phyloP scores from a whole-genome alignment of 2,888 invertebrate genomes.

The Byasa hedistus region DNA sequence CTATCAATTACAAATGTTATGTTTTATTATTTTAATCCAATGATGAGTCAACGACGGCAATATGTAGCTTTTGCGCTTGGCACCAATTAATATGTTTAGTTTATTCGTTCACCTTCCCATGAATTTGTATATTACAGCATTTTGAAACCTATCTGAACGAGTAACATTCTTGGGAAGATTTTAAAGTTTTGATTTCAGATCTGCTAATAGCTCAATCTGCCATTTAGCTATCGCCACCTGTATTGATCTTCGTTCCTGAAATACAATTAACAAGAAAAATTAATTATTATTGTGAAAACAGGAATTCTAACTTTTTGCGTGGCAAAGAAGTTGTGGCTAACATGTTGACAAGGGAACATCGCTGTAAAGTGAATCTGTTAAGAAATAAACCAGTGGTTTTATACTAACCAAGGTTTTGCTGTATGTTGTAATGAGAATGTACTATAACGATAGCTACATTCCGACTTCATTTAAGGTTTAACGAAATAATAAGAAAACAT shows the following conservation, averaged over 20 bases:
- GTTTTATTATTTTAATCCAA: too few relatives aligned
- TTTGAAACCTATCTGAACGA: background rate
- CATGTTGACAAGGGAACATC: too few relatives aligned
- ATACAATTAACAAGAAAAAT: background rate
- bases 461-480: constrained; percentile 36
- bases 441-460: background rate
- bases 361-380: background rate
- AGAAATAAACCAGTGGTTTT: background rate
- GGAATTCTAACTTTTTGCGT: too few relatives aligned
- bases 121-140: background rate
- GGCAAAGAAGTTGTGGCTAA: too few relatives aligned
- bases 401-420: background rate
- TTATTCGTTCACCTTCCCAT: background rate
- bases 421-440: background rate
- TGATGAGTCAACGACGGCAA: too few relatives aligned
- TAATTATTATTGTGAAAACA: background rate
- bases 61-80: background rate
- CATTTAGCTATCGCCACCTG: background rate
- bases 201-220: background rate
- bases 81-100: background rate
- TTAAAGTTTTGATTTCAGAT: background rate
- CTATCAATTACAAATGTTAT: too few relatives aligned
- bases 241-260: background rate
- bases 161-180: background rate
- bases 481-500: constrained; percentile 55